A percentile compares a stretch with the other conserved stretches of the same genome.
These are phyloP conservation scores for Ectropis grisescens DNA, from an alignment of 1,140 invertebrate species.

Conservation along the genomic window DNA sequence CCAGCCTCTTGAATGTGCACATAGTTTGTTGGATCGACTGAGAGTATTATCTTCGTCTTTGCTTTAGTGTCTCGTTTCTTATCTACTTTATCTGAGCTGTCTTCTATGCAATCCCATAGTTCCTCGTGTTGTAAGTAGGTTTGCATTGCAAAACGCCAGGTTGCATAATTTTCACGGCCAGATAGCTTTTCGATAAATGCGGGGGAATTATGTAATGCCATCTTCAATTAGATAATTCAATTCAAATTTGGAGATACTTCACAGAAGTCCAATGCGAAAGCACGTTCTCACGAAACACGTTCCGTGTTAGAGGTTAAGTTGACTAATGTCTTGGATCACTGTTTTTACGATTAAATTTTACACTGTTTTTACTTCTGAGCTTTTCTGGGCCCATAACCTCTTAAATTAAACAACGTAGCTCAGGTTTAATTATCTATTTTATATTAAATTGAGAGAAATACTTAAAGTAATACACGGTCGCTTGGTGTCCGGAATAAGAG, in stretches of 20 bases:
- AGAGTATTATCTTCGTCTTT: slow-evolving; percentile 11
- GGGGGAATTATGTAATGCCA: neutral
- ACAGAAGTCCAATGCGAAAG: too few relatives aligned
- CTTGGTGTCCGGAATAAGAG: neutral
- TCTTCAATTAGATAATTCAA: neutral
- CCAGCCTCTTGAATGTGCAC: slow-evolving; percentile 14
- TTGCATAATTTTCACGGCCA: neutral
- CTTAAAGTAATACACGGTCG: neutral
- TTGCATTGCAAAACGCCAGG: neutral
- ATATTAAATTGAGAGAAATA: neutral
- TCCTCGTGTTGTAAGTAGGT: neutral
- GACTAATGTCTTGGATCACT: neutral
- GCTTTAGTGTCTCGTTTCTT: slow-evolving; percentile 7
- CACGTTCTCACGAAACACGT: neutral
- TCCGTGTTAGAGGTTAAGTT: neutral
- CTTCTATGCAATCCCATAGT: neutral
- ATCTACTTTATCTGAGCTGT: neutral
- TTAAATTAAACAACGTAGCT: too few relatives aligned
- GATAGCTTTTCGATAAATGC: neutral
- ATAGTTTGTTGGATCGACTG: slow-evolving; percentile 13
- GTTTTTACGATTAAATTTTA: neutral
- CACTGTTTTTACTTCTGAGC: neutral
- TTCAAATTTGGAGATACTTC: too few relatives aligned
- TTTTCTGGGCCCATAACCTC: neutral
- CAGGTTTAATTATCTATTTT: neutral